Conservation (phyloP, 2,113 vertebrate species). For the Myanophis thanlyinensis region DNA sequence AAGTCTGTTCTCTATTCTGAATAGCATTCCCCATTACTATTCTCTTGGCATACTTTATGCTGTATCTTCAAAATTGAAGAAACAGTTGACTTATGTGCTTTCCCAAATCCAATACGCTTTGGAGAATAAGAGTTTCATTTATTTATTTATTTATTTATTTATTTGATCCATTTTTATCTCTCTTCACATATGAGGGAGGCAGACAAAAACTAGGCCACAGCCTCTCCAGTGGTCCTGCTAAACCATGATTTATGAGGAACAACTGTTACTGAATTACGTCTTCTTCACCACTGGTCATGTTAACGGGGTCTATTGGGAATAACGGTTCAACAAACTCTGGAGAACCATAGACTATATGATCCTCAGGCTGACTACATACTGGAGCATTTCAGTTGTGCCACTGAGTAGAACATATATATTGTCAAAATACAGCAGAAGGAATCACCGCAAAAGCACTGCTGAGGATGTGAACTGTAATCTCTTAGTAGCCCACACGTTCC, state of each 20-base stretch:
- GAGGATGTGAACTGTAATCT: background rate
- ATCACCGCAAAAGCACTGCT: background rate
- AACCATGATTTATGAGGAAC: background rate
- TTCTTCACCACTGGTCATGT: background rate
- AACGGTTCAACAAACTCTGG: background rate
- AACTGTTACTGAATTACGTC: background rate
- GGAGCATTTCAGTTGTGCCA: background rate
- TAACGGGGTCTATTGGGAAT: background rate
- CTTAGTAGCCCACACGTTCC: slow-evolving; percentile 7
- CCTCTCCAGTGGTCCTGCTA: background rate
- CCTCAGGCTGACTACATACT: background rate
- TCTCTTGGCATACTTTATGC: background rate
- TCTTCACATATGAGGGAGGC: background rate
- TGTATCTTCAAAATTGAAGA: slow-evolving; percentile 8
- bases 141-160: background rate
- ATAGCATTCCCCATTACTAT: background rate
- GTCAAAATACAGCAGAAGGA: background rate
- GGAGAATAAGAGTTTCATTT: background rate
- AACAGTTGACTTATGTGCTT: background rate
- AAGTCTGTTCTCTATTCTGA: background rate
- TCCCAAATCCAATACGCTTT: background rate
- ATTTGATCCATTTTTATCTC: background rate
- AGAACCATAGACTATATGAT: background rate
- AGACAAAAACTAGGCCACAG: background rate
- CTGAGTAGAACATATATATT: background rate